Evolutionary conservation across 2,113 vertebrate genomes (phyloP).

Genomic region (Colistium nudipinnis): DNA sequence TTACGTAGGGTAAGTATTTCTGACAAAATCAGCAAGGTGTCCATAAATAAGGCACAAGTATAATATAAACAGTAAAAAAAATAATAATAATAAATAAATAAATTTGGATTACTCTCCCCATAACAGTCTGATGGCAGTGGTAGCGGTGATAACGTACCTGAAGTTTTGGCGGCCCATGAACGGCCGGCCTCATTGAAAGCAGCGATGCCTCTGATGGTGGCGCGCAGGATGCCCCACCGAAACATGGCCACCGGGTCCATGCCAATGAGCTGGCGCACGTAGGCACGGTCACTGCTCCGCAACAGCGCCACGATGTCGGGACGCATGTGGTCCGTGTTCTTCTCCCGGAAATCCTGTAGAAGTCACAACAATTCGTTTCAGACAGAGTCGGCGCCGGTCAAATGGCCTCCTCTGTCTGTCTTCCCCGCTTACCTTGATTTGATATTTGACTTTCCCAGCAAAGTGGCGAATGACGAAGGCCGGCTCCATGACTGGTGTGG

Average conservation of each 20-base stretch:
- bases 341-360: conserved; percentile 95
- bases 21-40: neutral
- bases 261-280: conserved; percentile 92
- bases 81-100: neutral
- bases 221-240: conserved; percentile 94
- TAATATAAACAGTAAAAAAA: neutral
- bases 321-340: conserved; percentile 98
- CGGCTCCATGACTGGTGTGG: conserved; percentile 94
- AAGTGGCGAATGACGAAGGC: conserved; percentile 98
- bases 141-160: conserved; percentile 76
- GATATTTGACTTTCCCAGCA: conserved; percentile 96
- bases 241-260: conserved; percentile 98
- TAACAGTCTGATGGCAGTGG: too few species aligned
- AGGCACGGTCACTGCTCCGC: conserved; percentile 92
- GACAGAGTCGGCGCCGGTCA: too few species aligned
- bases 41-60: neutral
- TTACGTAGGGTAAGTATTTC: neutral
- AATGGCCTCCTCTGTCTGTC: neutral
- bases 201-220: conserved; percentile 87
- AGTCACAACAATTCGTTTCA: neutral
- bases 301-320: conserved; percentile 94
- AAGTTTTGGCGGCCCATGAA: conserved; percentile 83
- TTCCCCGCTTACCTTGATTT: conserved; percentile 88
- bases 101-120: neutral
- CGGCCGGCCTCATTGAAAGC: conserved; percentile 90